Evolutionary conservation across 2,888 invertebrate species (phyloP).

Genomic region (Oscheius myriophilus): DNA sequence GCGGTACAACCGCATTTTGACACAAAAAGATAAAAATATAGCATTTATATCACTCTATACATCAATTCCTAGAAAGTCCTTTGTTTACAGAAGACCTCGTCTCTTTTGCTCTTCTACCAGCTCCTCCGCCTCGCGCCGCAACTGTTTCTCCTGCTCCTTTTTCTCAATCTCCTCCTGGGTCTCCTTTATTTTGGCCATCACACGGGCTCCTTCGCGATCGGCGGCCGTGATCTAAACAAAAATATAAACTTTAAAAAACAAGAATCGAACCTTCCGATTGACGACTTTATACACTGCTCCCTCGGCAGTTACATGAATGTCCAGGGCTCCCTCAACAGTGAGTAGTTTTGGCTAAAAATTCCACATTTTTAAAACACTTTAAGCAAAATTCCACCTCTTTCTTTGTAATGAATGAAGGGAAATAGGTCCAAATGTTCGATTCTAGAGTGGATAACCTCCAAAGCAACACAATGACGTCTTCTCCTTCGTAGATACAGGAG

Average conservation of each 20-base stretch:
- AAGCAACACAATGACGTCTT: slow-evolving; percentile 60
- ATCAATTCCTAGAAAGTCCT: neutral
- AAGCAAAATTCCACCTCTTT: slow-evolving; percentile 45
- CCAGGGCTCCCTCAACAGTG: slow-evolving; percentile 59
- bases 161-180: slow-evolving; percentile 40
- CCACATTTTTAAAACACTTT: neutral
- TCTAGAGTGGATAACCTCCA: slow-evolving; percentile 59
- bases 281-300: slow-evolving; percentile 60
- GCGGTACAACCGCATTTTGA: neutral
- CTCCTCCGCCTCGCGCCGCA: slow-evolving; percentile 38
- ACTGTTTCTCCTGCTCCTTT: slow-evolving; percentile 42
- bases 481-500: slow-evolving; percentile 62
- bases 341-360: slow-evolving; percentile 43
- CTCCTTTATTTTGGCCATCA: slow-evolving; percentile 49
- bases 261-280: slow-evolving; percentile 49
- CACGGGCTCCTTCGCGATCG: slow-evolving; percentile 56
- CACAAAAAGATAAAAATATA: neutral
- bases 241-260: neutral
- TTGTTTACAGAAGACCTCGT: slow-evolving; percentile 16
- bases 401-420: slow-evolving; percentile 60
- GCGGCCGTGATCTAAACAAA: slow-evolving; percentile 51
- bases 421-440: slow-evolving; percentile 53
- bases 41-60: slow-evolving; percentile 1
- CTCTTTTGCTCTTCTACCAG: slow-evolving; percentile 25
- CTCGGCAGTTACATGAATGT: slow-evolving; percentile 50